These are phyloP conservation scores for Dolichotis patagonum DNA, from an alignment of 2,113 vertebrate species.

Conservation along the genomic window DNA sequence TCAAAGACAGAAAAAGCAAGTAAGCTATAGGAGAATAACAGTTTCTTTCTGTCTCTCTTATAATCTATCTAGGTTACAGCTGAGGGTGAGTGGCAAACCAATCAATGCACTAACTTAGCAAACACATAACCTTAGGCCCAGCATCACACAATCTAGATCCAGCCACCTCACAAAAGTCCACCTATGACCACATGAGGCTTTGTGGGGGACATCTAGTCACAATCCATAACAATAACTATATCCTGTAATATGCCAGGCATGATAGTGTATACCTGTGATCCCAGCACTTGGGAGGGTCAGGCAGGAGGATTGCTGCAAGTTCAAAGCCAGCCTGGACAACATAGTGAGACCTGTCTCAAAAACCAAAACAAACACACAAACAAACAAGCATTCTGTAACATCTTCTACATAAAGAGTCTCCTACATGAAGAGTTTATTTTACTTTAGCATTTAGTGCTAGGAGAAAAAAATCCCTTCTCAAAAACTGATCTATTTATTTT, in stretches of 20 bases:
- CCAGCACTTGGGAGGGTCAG: not conserved
- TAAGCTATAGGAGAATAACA: too few relatives aligned
- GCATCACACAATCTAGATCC: too few relatives aligned
- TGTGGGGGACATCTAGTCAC: too few relatives aligned
- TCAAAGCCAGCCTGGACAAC: not conserved
- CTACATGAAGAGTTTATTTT: not conserved
- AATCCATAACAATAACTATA: not conserved
- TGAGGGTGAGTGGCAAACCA: too few relatives aligned
- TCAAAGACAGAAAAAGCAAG: too few relatives aligned
- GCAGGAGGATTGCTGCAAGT: not conserved
- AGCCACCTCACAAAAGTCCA: too few relatives aligned
- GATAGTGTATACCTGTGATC: not conserved
- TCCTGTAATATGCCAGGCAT: not conserved
- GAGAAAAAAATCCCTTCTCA: not conserved
- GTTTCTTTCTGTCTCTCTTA: too few relatives aligned
- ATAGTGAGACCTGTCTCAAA: not conserved
- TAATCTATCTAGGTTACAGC: too few relatives aligned
- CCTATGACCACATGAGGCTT: too few relatives aligned
- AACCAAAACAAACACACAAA: not conserved
- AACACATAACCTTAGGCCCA: too few relatives aligned
- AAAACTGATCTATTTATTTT: slow-evolving; percentile 17
- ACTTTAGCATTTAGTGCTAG: not conserved
- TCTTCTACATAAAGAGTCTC: not conserved
- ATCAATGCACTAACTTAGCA: too few relatives aligned
- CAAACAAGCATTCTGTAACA: not conserved